Conservation (phyloP, 64 coral and sea anemone species). For the Hydrozoanthus tunicans region DNA sequence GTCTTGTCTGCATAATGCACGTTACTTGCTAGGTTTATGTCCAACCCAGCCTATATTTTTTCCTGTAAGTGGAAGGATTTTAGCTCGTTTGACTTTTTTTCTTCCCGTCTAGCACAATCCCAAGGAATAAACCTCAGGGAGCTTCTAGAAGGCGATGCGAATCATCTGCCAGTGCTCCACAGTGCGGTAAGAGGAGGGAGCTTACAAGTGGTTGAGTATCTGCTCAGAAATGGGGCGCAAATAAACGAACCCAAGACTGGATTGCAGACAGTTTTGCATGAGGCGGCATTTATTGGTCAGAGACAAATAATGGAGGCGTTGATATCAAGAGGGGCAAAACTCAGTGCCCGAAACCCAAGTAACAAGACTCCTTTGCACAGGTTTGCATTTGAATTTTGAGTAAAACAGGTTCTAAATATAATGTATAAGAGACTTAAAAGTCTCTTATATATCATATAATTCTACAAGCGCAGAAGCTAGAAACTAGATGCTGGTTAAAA, state of each 20-base stretch:
- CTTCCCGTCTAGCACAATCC: background rate
- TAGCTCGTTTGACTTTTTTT: background rate
- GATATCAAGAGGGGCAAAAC: slow-evolving; percentile 42
- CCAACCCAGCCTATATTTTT: background rate
- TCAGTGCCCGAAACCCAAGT: background rate
- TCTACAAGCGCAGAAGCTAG: too few species aligned
- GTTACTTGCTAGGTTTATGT: too few species aligned
- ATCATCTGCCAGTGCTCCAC: slow-evolving; percentile 35
- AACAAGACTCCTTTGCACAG: slow-evolving; percentile 54
- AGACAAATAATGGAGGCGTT: slow-evolving; percentile 5
- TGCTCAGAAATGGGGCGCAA: slow-evolving; percentile 24
- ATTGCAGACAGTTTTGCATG: slow-evolving; percentile 21
- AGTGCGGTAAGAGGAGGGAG: slow-evolving; percentile 42
- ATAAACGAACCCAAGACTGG: slow-evolving; percentile 13
- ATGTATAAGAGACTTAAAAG: too few species aligned
- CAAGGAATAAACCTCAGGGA: slow-evolving; percentile 3
- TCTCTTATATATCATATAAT: too few species aligned
- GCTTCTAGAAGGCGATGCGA: background rate
- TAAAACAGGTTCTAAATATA: background rate
- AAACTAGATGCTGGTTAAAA: too few species aligned
- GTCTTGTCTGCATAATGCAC: too few species aligned
- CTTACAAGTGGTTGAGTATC: slow-evolving; percentile 16
- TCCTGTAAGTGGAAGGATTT: background rate
- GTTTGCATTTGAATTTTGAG: background rate
- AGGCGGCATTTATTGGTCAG: slow-evolving; percentile 45